Evolutionary conservation across 2,113 vertebrate genomes (phyloP), one percentile per base, ranked within the genome.

Genomic region (Dermatemys mawii): DNA sequence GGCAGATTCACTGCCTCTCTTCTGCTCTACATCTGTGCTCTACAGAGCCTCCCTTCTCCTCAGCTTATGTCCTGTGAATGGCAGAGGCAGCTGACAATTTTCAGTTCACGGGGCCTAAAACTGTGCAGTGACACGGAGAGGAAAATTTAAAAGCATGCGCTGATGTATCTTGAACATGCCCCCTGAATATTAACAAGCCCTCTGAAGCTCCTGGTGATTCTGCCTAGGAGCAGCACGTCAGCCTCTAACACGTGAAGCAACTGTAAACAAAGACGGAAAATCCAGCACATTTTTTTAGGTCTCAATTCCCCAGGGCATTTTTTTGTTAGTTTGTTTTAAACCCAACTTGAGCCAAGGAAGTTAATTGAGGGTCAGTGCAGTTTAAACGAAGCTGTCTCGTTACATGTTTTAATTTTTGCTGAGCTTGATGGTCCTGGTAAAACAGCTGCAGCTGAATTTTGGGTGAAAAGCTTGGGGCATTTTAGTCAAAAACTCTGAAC

Each of bases 211-310:
- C 35, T 76, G 79, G 38, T 27, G 22, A 55, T 51, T 48, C 27
- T 50, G 21, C 21, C 16, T 4, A 35, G 13, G 83, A 73, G 32
- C 54, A 50, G 27, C 22, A 29, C 51, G 35, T 5, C 5, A 3
- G 11, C 79, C 73, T 78, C 85, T 38, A 2, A 1, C 1, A 0
- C 26, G 22, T 13, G 6, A 26, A 57, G 1, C 12, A 14, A 54
- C 54, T 16, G 5, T 26, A 63, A 73, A 38, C n/a, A 38, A 27
- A 81, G 79, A 84, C 11, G 35, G 50, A 44, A 44, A 17, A 22
- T 21, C 16, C 27, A 38, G 29, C 10, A 63, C 2, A 1, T 63
- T 84, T 81, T 1, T 24, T 29, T 32, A 90, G 88, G 11, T 70
- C 44, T 5, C 11, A 2, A 2, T 73, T 95, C 85, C n/a, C 16